Base-by-base conservation (phyloP, 2,797 vertebrate species). In the Enteromius afrohamiltoni region DNA sequence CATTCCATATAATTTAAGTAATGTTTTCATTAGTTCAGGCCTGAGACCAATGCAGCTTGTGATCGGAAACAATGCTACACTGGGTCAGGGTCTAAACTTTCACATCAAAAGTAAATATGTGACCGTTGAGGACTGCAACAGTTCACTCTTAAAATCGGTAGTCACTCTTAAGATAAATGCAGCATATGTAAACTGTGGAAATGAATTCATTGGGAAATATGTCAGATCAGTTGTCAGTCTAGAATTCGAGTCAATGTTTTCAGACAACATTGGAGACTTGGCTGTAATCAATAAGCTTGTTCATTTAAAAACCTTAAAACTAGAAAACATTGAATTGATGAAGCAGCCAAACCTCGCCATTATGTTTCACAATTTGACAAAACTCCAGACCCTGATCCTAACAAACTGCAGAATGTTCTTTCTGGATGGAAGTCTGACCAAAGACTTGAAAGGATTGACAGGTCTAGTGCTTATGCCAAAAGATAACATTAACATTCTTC, bases 291-390 rank as follows among this genome's bases (percentile, higher is more conserved):
- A 70, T 64, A 19, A 73, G 11, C 78, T 86, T 64, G 68, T 82
- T 47, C 47, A 81, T 45, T 71, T 86, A 31, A 69, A 64, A 49
- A 68, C 21, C 19, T 2, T 86, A 9, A 45, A 10, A 11, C 79
- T 84, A 17, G 19, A 49, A 34, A 58, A 67, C 58, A 42, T 82
- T 42, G 85, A 86, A 3, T 45, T 84, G 0, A 55, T 34, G 1
- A 77, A 81, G 21, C 85, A 82, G 34, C 68, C 85, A 19, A 70
- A 69, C 11, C 0, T 81, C 21, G 55, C 31, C 17, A 47, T 70
- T 42, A 69, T 78, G 51, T 71, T 86, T 26, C 78, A 82, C 55
- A 86, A 84, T 51, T 58, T 86, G 16, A 86, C 69, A 26, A 70
- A 71, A 34, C 53, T 86, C n/a, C 53, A 1, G 31, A 64, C 13